Percentiles rank a stretch among this genome's conserved stretches.
Evolutionary conservation across 1,140 invertebrate species (phyloP).

Genomic region (Idris sp.): DNA sequence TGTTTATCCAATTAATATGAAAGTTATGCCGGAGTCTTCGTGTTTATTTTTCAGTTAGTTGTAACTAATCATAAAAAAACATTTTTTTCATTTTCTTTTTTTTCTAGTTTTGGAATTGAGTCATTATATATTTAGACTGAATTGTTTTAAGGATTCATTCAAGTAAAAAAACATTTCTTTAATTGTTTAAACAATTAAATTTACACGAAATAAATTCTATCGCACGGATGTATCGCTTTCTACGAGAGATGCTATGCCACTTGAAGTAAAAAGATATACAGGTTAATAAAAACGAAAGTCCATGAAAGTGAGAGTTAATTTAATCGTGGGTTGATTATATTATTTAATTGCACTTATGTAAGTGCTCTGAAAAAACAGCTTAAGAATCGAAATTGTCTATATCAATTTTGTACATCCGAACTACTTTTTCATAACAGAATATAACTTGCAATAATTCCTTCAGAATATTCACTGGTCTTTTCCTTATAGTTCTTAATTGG

Average conservation of each 20-base stretch:
- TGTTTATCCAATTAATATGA: too few relatives aligned
- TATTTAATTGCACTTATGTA: conserved; percentile 51
- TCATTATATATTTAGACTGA: too few relatives aligned
- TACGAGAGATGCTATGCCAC: conserved; percentile 42
- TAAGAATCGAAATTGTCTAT: conserved; percentile 3
- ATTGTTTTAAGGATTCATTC: too few relatives aligned
- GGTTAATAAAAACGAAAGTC: conserved; percentile 60
- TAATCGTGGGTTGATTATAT: conserved; percentile 34
- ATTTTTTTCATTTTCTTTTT: too few relatives aligned
- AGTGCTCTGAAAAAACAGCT: conserved; percentile 24
- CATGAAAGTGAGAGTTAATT: conserved; percentile 52
- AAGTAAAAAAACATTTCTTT: too few relatives aligned
- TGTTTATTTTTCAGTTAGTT: too few relatives aligned
- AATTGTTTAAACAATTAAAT: conserved; percentile 34
- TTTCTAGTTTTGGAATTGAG: too few relatives aligned
- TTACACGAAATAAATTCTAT: conserved; percentile 43
- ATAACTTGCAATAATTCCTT: neutral
- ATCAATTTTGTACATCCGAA: conserved; percentile 18
- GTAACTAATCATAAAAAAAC: too few relatives aligned
- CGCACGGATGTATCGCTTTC: conserved; percentile 50
- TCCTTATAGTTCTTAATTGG: conserved; percentile 2
- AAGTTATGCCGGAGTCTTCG: too few relatives aligned
- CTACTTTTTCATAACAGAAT: conserved; percentile 5
- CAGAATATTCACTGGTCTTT: too few relatives aligned
- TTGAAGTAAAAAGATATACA: conserved; percentile 35